Evolutionary conservation across 2,888 invertebrate genomes (phyloP).

Genomic region (Catocala nupta): DNA sequence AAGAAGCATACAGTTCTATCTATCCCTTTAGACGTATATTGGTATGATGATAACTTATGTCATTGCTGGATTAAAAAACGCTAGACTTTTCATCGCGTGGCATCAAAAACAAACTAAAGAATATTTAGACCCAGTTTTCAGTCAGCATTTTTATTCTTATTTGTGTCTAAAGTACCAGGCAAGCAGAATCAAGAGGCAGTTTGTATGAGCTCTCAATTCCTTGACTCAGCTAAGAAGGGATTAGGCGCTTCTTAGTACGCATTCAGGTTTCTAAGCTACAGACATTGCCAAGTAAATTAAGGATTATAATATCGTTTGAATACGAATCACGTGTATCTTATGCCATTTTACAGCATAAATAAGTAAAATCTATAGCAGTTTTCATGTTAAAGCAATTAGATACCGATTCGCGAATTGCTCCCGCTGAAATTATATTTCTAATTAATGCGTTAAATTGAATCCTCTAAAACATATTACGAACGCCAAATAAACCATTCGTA

Average conservation of each 20-base stretch:
- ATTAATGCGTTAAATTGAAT: background rate
- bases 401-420: background rate
- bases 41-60: too few species aligned
- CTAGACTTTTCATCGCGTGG: too few species aligned
- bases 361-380: too few species aligned
- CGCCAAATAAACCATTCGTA: too few species aligned
- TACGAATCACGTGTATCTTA: slow-evolving; percentile 23
- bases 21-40: too few species aligned
- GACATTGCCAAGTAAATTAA: slow-evolving; percentile 54
- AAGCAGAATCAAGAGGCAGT: slow-evolving; percentile 62
- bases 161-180: slow-evolving; percentile 49
- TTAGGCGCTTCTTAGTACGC: slow-evolving; percentile 75
- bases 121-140: slow-evolving; percentile 16
- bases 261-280: slow-evolving; percentile 63
- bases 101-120: background rate
- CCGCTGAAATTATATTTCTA: background rate
- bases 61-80: too few species aligned
- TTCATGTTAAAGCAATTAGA: background rate
- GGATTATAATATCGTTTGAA: slow-evolving; percentile 39
- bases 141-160: slow-evolving; percentile 28
- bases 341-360: background rate
- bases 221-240: slow-evolving; percentile 77
- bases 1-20: too few species aligned
- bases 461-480: too few species aligned
- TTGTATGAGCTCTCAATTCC: slow-evolving; percentile 70